Evolutionary conservation across 2,797 vertebrate species (phyloP), one percentile per base, ranked within the genome.

Genomic region (Acanthurus leucopareius): DNA sequence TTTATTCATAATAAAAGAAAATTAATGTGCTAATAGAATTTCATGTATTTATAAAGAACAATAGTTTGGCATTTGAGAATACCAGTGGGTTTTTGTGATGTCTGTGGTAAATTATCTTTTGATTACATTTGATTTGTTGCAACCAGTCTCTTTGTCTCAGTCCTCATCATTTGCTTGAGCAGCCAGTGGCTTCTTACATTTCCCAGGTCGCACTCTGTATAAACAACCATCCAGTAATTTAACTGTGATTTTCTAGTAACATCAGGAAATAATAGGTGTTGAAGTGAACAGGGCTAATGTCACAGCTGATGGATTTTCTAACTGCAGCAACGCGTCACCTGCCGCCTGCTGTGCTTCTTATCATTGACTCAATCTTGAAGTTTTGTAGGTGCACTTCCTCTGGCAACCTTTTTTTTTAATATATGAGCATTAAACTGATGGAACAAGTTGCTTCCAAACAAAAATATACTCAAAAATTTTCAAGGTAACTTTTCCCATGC

Each of bases 191-290:
- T 38, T 60, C 51, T 49, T 32, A 9, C 9, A 75, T 77, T 56
- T 74, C 65, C 52, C 58, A 17, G 20, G 20, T 28, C 32, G 8
- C 35, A 28, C 1, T n/a, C 10, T 32, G 6, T 22, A 19, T 40
- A 47, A 69, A 58, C 60, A 68, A n/a, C 16, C 45, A 8, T 28
- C 14, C 35, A 32, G 62, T 60, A 64, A 75, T 54, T 62, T 68
- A 65, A 20, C n/a, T 0, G 1, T 13, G n/a, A 76, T 49, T 20
- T 17, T 67, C n/a, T 28, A 45, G 52, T 56, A 25, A 76, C 35
- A 28, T n/a, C 38, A 72, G 3, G 15, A 9, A 10, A 22, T n/a
- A 16, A 16, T 53, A 5, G 0, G 58, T 13, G 32, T 52, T 35
- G 47, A 22, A 45, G 7, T 20, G 38, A 68, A 60, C 19, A 47